Base-by-base conservation (phyloP, 2,113 vertebrate genomes). In the Oncorhynchus nerka region DNA sequence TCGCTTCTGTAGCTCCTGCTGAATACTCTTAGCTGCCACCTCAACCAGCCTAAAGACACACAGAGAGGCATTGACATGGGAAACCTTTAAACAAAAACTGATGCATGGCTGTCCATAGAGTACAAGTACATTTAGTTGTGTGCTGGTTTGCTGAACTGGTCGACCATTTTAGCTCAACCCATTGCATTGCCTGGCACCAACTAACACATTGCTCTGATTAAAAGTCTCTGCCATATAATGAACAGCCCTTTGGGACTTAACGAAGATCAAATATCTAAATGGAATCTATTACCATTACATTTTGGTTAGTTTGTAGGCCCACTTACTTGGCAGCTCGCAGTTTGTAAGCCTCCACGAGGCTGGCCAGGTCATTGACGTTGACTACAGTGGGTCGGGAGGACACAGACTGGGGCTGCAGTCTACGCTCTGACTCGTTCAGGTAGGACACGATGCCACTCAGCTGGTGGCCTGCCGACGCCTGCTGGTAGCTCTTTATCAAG, bases 401-500 rank as follows among this genome's bases (percentile, higher is more conserved):
- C 12, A 96, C 94, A 0, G 95, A 93, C 71, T 96, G 98, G 0
- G 95, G 94, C 90, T 97, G 97, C 78, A 99, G 84, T 48, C 91
- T 93, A 64, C 81, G 92, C 13, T 89, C 86, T 26, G 94, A 79
- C 51, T 97, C 95, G 0, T 97, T 99, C 75, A 99, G 92, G 89
- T 99, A 99, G 9, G 98, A 98, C 75, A 99, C 94, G 51, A 89
- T 95, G 75, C 98, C 98, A 2, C 89, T 91, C 22, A 97, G 92
- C 83, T 87, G 80, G 83, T 96, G 94, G 19, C 98, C 98, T 2
- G 93, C 93, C 30, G 84, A 88, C 7, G 93, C 96, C 75, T 97
- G 96, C 12, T 88, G 90, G 77, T 97, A 98, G 86, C 95, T 96
- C 91, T 99, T 99, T 83, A 99, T 85, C 83, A 99, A 91, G 90